Evolutionary conservation across 2,113 vertebrate genomes (phyloP).

Genomic region (Mus pahari): DNA sequence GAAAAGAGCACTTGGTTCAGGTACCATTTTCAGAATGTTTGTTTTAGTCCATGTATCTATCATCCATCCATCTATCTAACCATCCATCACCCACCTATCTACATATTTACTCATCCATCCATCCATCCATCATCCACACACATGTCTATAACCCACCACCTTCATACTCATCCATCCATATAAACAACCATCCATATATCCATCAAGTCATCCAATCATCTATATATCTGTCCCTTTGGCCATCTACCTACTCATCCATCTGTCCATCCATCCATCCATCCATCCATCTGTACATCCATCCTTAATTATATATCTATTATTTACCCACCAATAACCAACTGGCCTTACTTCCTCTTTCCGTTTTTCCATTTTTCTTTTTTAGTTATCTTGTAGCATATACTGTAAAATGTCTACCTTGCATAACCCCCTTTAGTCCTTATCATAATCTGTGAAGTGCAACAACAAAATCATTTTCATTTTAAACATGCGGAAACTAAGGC

Average conservation of each 20-base stretch:
- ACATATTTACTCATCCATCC: not conserved
- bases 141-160: not conserved
- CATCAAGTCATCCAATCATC: not conserved
- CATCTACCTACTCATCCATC: not conserved
- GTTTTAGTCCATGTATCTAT: too few relatives aligned
- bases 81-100: not conserved
- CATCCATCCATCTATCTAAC: accelerated
- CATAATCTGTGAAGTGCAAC: not conserved
- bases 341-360: not conserved
- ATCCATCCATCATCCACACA: too few relatives aligned
- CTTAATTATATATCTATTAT: not conserved
- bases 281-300: not conserved
- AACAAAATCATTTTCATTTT: not conserved
- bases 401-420: not conserved
- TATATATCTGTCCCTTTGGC: too few relatives aligned
- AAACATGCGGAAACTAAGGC: not conserved
- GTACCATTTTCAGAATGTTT: not conserved
- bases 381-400: not conserved
- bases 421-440: not conserved
- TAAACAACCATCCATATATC: too few relatives aligned
- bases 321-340: not conserved
- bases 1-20: not conserved
- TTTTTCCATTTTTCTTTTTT: not conserved
- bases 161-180: not conserved
- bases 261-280: not conserved